These are phyloP conservation scores for Frankliniella intonsa DNA, from an alignment of 2,888 invertebrate genomes.

Conservation along the genomic window DNA sequence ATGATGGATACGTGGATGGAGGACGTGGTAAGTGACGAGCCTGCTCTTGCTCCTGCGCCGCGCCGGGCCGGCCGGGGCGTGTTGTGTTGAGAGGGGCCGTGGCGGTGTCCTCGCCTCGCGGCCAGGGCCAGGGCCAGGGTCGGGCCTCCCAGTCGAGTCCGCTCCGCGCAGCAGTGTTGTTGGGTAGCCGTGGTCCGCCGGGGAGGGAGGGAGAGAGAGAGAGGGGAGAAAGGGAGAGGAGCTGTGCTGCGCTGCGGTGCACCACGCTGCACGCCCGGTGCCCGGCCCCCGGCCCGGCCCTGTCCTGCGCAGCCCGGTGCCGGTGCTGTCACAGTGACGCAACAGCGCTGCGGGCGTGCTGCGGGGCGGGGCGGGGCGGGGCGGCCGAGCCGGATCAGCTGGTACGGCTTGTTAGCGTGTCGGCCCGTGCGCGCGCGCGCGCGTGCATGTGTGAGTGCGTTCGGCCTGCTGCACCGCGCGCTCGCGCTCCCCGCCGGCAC, in stretches of 20 bases:
- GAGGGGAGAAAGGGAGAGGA: too few relatives aligned
- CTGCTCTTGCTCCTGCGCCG: too few relatives aligned
- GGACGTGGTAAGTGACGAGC: background rate
- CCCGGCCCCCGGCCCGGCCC: background rate
- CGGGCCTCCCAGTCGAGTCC: too few relatives aligned
- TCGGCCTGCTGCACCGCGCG: too few relatives aligned
- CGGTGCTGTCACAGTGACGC: slow-evolving; percentile 7
- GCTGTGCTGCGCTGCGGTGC: background rate
- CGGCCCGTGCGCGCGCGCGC: background rate
- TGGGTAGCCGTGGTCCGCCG: too few relatives aligned
- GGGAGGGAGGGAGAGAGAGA: too few relatives aligned
- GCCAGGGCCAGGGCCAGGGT: background rate
- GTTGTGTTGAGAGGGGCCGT: background rate
- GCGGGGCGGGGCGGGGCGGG: background rate
- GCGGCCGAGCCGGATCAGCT: background rate
- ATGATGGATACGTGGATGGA: slow-evolving; percentile 19
- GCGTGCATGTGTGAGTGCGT: too few relatives aligned
- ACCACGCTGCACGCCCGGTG: background rate
- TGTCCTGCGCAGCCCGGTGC: background rate
- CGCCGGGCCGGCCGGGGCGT: too few relatives aligned
- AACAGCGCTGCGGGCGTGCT: background rate
- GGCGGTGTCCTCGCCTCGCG: background rate
- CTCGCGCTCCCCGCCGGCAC: background rate
- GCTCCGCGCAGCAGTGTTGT: too few relatives aligned
- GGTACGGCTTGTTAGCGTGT: background rate